These are phyloP conservation scores for Poeciliopsis turrubarensis DNA, from an alignment of 2,113 vertebrate genomes.

Conservation along the genomic window DNA sequence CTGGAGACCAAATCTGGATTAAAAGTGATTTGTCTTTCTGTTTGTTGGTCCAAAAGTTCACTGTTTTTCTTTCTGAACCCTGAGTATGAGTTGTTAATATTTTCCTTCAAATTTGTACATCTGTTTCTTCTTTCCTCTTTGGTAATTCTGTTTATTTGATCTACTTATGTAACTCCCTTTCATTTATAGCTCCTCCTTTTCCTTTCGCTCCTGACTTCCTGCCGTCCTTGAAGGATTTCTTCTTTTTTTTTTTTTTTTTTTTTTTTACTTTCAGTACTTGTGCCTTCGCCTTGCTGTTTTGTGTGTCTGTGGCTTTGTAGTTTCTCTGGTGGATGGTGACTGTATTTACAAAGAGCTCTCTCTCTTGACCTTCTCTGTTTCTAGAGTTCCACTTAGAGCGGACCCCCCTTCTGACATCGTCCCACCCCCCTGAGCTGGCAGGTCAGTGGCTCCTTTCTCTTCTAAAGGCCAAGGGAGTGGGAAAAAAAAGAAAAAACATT, in stretches of 20 bases:
- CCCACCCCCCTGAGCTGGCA: slow-evolving; percentile 97
- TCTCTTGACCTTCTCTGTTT: slow-evolving; percentile 83
- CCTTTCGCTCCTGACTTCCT: slow-evolving; percentile 46
- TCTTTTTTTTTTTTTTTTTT: slow-evolving; percentile 9
- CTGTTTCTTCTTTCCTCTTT: slow-evolving; percentile 23
- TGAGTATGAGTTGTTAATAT: background rate
- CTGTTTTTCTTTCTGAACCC: background rate
- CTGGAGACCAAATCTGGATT: background rate
- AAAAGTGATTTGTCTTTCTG: background rate
- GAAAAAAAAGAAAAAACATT: slow-evolving; percentile 5
- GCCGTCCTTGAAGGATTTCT: slow-evolving; percentile 21
- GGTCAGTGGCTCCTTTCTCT: slow-evolving; percentile 88
- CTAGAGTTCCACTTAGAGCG: slow-evolving; percentile 99
- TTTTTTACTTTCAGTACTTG: slow-evolving; percentile 32
- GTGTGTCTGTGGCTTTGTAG: slow-evolving; percentile 47
- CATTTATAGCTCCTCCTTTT: slow-evolving; percentile 50
- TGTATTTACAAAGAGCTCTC: slow-evolving; percentile 60
- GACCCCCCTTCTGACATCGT: slow-evolving; percentile 98
- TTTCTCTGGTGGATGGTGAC: slow-evolving; percentile 33
- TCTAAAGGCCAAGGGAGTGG: slow-evolving; percentile 5
- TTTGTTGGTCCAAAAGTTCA: slow-evolving; percentile 29
- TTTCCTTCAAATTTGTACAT: background rate
- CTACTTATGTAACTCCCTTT: slow-evolving; percentile 51
- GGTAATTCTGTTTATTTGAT: slow-evolving; percentile 58
- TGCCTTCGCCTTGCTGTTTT: slow-evolving; percentile 23